Evolutionary conservation across 2,113 vertebrate genomes (phyloP).

Genomic region (Scopus umbretta): DNA sequence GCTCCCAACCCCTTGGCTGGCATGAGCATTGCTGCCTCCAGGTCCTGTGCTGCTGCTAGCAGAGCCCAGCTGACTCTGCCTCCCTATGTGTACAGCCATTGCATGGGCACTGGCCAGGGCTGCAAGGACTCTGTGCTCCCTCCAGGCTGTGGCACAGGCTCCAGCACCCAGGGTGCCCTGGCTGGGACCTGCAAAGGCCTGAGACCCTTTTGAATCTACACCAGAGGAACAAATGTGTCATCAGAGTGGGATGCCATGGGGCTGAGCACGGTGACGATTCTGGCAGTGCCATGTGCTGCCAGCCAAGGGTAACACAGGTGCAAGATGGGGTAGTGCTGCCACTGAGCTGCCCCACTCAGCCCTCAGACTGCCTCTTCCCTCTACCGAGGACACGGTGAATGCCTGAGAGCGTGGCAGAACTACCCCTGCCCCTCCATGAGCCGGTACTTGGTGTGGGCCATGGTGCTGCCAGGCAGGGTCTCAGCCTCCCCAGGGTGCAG

Average conservation of each 20-base stretch:
- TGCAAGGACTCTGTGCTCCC: background rate
- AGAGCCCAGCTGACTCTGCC: background rate
- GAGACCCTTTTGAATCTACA: background rate
- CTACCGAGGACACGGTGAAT: background rate
- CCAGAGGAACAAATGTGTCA: background rate
- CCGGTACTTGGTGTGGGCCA: fast-evolving
- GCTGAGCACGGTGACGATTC: background rate
- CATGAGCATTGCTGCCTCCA: background rate
- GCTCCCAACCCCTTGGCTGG: background rate
- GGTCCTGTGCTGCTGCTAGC: fast-evolving
- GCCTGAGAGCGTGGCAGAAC: background rate
- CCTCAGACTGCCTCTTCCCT: background rate
- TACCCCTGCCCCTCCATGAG: background rate
- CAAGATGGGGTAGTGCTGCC: background rate
- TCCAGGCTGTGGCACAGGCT: background rate
- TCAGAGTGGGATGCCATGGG: background rate
- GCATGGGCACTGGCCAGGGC: fast-evolving
- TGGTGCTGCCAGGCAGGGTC: background rate
- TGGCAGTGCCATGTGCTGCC: background rate
- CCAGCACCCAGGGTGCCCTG: background rate
- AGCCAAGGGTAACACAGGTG: background rate
- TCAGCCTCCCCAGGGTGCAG: background rate
- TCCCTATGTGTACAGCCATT: fast-evolving
- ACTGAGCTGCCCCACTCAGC: background rate
- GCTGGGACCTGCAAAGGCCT: background rate